Evolutionary conservation across 2,113 vertebrate species (phyloP).

Genomic region (Amphilophus citrinellus): DNA sequence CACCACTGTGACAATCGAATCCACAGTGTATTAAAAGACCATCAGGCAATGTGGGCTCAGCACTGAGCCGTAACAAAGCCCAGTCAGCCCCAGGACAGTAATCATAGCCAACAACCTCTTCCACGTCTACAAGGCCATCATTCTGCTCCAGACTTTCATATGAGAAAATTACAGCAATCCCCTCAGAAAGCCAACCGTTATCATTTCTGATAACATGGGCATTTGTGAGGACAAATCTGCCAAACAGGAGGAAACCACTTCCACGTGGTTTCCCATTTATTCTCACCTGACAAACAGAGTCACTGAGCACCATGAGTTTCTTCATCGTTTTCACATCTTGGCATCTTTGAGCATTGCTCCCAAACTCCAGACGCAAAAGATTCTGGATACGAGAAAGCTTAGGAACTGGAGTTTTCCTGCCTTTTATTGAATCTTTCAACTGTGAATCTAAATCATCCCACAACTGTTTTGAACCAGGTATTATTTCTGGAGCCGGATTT

Average conservation of each 20-base stretch:
- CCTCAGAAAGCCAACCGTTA: rapidly evolving
- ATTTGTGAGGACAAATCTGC: slow-evolving; percentile 49
- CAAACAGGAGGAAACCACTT: slow-evolving; percentile 53
- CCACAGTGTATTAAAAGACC: slow-evolving; percentile 1
- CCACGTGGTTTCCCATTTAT: rapidly evolving
- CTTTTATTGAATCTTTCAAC: neutral
- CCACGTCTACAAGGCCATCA: neutral
- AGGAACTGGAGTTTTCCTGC: neutral
- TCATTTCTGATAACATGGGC: slow-evolving; percentile 9
- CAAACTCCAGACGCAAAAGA: slow-evolving; percentile 24
- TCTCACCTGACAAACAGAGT: slow-evolving; percentile 56
- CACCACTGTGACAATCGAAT: neutral
- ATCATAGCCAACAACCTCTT: slow-evolving; percentile 23
- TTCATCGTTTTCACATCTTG: slow-evolving; percentile 32
- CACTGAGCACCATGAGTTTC: slow-evolving; percentile 17
- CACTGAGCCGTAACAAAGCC: slow-evolving; percentile 42
- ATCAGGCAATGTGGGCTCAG: neutral
- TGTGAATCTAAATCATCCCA: neutral
- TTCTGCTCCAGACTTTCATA: slow-evolving; percentile 14
- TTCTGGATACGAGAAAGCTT: neutral
- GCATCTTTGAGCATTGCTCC: slow-evolving; percentile 10
- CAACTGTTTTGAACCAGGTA: neutral
- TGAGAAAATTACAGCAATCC: slow-evolving; percentile 39
- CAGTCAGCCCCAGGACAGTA: neutral
- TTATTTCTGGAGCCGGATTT: neutral